A percentile compares a stretch with the other conserved stretches of the same genome.
Conservation (phyloP, 2,888 invertebrate species). For the Pecten maximus region DNA sequence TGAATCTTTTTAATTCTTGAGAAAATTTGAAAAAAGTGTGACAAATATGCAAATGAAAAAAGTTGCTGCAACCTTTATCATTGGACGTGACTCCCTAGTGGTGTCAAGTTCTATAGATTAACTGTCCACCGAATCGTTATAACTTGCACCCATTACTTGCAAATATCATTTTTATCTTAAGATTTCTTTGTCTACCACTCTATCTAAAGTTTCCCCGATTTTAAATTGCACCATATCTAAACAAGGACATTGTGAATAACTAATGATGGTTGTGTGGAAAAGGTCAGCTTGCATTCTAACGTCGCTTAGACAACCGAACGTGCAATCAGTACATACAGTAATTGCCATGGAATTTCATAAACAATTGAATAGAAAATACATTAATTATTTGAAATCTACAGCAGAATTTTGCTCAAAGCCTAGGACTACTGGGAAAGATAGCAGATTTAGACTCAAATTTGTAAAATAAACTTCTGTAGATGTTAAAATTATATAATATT, state of each 20-base stretch:
- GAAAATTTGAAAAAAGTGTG: background rate
- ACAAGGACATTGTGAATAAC: constrained; percentile 11
- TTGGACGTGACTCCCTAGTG: too few species aligned
- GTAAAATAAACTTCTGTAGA: too few species aligned
- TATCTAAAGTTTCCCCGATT: background rate
- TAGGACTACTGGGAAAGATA: background rate
- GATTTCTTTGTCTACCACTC: background rate
- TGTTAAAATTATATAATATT: too few species aligned
- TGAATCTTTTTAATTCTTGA: background rate
- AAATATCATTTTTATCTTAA: too few species aligned
- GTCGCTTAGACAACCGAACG: constrained; percentile 13
- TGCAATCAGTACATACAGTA: constrained; percentile 33
- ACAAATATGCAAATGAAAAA: background rate
- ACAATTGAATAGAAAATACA: background rate
- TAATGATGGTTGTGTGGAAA: background rate
- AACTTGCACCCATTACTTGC: too few species aligned
- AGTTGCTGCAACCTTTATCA: too few species aligned
- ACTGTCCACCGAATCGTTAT: too few species aligned
- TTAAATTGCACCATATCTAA: constrained; percentile 18
- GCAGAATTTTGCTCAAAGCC: background rate
- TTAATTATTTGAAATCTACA: background rate
- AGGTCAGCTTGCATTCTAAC: constrained; percentile 30
- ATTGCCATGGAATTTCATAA: constrained; percentile 28
- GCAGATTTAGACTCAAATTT: too few species aligned
- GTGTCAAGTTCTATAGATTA: too few species aligned